Conservation (phyloP, 2,113 vertebrate species). For the Coracopsis vasa region DNA sequence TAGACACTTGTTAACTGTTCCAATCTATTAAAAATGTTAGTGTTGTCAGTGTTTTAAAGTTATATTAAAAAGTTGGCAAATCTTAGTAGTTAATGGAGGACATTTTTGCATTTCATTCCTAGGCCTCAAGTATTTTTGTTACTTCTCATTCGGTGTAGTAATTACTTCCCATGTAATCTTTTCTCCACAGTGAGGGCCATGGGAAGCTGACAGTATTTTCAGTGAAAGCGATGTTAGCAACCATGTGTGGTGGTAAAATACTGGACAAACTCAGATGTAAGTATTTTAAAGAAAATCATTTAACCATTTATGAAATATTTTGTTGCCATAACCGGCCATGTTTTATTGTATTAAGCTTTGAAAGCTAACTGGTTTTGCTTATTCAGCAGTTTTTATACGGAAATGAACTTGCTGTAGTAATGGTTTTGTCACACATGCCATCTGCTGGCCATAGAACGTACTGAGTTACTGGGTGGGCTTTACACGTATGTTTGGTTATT, state of each 20-base stretch:
- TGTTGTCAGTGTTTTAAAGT: not conserved
- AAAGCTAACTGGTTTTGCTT: not conserved
- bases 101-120: not conserved
- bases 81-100: too few species aligned
- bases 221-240: slow-evolving; percentile 95
- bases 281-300: slow-evolving; percentile 36
- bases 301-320: not conserved
- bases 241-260: slow-evolving; percentile 97
- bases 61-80: not conserved
- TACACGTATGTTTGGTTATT: fast-evolving
- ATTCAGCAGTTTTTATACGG: fast-evolving
- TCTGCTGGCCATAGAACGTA: not conserved
- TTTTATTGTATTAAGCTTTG: fast-evolving
- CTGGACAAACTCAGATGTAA: slow-evolving; percentile 97
- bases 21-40: not conserved
- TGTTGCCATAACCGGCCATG: not conserved
- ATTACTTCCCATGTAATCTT: not conserved
- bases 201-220: slow-evolving; percentile 98
- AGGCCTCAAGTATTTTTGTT: not conserved
- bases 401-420: fast-evolving
- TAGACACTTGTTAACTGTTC: not conserved
- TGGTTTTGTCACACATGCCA: not conserved
- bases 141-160: not conserved
- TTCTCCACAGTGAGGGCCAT: slow-evolving; percentile 88
- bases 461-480: fast-evolving